Evolutionary conservation across 1,140 invertebrate genomes (phyloP).

Genomic region (Drosophila quadrilineata): DNA sequence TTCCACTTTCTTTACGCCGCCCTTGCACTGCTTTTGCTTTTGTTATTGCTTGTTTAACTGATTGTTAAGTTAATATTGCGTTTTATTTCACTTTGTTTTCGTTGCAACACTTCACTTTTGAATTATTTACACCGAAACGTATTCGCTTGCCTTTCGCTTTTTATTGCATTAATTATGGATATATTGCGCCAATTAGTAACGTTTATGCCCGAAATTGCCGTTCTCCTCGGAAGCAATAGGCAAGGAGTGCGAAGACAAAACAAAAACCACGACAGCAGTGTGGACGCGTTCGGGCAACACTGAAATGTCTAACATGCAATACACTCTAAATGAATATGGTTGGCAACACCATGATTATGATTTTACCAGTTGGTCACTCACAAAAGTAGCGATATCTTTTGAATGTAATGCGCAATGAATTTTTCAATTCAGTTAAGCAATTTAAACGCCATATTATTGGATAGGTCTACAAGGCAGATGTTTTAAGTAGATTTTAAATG

Average conservation of each 20-base stretch:
- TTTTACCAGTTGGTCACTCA: slow-evolving; percentile 4
- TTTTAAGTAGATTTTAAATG: no score
- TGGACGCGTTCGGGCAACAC: neutral
- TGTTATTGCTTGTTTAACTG: slow-evolving; percentile 18
- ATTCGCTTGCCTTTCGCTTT: slow-evolving; percentile 44
- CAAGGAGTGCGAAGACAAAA: slow-evolving; percentile 45
- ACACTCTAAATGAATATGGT: neutral
- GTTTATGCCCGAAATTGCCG: slow-evolving; percentile 37
- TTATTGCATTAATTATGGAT: slow-evolving; percentile 51
- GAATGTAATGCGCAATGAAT: neutral
- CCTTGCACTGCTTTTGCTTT: slow-evolving; percentile 18
- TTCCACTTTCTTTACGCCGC: slow-evolving; percentile 45
- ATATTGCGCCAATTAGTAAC: slow-evolving; percentile 44
- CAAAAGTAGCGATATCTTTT: neutral
- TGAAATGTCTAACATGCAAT: slow-evolving; percentile 4
- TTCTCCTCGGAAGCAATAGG: slow-evolving; percentile 37
- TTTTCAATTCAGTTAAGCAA: neutral
- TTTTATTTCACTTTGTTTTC: slow-evolving; percentile 4
- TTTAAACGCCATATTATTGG: neutral
- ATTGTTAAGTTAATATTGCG: neutral
- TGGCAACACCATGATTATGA: neutral
- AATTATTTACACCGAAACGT: slow-evolving; percentile 38
- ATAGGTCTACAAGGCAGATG: no score
- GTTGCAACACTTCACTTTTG: slow-evolving; percentile 33
- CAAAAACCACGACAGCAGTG: slow-evolving; percentile 40